Evolutionary conservation across 2,113 vertebrate genomes (phyloP).

Genomic region (Eleginops maclovinus): DNA sequence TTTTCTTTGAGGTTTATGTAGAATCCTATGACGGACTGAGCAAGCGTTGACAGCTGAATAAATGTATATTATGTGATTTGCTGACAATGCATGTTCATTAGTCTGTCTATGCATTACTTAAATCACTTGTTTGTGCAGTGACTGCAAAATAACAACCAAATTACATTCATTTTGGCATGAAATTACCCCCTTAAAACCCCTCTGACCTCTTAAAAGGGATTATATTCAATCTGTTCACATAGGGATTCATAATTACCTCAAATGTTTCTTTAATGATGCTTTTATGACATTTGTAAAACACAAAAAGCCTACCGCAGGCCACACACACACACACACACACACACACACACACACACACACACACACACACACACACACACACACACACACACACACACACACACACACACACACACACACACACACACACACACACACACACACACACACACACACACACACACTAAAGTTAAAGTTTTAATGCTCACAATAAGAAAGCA

Average conservation of each 20-base stretch:
- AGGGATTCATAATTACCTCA: slow-evolving; percentile 13
- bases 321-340: slow-evolving; percentile 5
- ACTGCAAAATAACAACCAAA: not conserved
- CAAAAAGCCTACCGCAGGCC: slow-evolving; percentile 18
- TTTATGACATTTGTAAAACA: slow-evolving; percentile 1
- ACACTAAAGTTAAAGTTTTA: slow-evolving; percentile 60
- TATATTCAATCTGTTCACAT: not conserved
- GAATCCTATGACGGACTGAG: too few species aligned
- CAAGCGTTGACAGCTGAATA: not conserved
- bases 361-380: slow-evolving; percentile 19
- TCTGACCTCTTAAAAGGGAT: not conserved
- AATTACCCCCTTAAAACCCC: not conserved
- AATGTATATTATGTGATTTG: not conserved
- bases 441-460: too few species aligned
- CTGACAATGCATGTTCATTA: not conserved
- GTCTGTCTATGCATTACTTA: not conserved
- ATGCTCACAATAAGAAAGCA: slow-evolving; percentile 62
- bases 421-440: too few species aligned
- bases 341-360: not conserved
- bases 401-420: too few species aligned
- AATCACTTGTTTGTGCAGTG: slow-evolving; percentile 1
- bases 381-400: not conserved
- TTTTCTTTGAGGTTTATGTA: not conserved
- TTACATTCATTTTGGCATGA: not conserved
- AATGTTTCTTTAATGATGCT: slow-evolving; percentile 1